Evolutionary conservation across 2,888 invertebrate species (phyloP).

Genomic region (Arenicola marina): DNA sequence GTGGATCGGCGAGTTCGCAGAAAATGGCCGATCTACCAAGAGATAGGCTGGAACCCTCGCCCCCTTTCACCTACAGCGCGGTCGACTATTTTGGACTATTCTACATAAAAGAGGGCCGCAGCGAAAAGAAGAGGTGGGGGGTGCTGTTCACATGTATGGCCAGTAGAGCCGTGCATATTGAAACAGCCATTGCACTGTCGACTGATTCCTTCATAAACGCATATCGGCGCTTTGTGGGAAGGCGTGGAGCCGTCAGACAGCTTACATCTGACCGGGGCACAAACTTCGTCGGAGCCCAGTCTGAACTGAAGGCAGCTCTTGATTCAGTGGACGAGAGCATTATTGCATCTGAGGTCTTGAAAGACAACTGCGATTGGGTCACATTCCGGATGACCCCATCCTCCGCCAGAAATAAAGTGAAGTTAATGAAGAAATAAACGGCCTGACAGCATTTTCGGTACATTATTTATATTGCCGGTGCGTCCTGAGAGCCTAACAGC

Average conservation of each 20-base stretch:
- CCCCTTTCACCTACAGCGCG: conserved; percentile 44
- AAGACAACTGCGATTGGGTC: background rate
- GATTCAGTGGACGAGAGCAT: background rate
- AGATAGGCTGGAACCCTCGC: conserved; percentile 37
- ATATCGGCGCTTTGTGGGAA: no score
- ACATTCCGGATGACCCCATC: background rate
- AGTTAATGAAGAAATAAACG: no score
- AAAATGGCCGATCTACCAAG: conserved; percentile 54
- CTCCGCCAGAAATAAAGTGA: no score
- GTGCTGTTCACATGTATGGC: conserved; percentile 48
- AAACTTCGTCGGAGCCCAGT: conserved; percentile 29
- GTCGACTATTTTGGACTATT: conserved; percentile 53
- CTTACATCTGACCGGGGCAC: conserved; percentile 31
- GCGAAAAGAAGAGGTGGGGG: conserved; percentile 43
- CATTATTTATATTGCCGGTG: no score
- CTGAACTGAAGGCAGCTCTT: conserved; percentile 18
- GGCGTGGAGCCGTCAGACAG: no score
- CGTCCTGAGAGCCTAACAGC: no score
- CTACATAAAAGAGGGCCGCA: conserved; percentile 40
- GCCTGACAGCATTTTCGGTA: no score
- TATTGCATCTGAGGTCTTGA: background rate
- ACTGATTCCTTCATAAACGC: conserved; percentile 37
- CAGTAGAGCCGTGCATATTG: conserved; percentile 47
- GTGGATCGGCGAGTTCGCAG: conserved; percentile 33
- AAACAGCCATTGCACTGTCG: conserved; percentile 30